Evolutionary conservation across 23 tunicate genomes (phyloP).

Genomic region (Clavelina lepadiformis): DNA sequence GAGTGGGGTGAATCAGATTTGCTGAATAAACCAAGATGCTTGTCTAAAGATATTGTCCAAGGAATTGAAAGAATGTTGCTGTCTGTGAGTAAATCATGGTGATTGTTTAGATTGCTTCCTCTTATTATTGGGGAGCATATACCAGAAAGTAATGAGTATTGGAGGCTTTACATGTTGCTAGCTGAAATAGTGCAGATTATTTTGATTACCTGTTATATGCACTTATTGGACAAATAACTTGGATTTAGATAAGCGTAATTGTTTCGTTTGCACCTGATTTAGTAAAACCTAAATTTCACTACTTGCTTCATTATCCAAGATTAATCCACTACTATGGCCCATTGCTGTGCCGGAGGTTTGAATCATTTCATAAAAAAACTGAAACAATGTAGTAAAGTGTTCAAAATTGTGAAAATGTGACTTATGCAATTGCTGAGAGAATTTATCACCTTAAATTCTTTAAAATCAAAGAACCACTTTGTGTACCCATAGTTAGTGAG

Average conservation of each 20-base stretch:
- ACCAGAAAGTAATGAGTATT: conserved; percentile 2
- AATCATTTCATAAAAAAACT: conserved; percentile 30
- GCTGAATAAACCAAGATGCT: conserved; percentile 29
- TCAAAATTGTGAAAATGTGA: conserved; percentile 17
- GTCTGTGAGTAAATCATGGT: conserved; percentile 36
- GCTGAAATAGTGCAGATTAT: conserved; percentile 28
- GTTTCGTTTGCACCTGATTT: not conserved
- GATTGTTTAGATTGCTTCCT: conserved; percentile 29
- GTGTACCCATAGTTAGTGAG: too few relatives aligned
- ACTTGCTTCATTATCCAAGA: conserved; percentile 17
- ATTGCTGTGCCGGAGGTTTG: conserved; percentile 29
- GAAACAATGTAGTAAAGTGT: conserved; percentile 6
- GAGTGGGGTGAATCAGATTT: conserved; percentile 17
- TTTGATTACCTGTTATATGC: too few relatives aligned
- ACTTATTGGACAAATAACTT: too few relatives aligned
- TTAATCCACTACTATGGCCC: conserved; percentile 18
- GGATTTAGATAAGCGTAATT: too few relatives aligned
- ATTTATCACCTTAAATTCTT: too few relatives aligned
- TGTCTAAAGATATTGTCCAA: conserved; percentile 18
- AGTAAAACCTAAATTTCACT: conserved; percentile 24
- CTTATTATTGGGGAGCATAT: conserved; percentile 29
- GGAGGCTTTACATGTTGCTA: conserved; percentile 25
- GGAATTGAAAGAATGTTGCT: conserved; percentile 10
- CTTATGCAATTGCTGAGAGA: conserved; percentile 1
- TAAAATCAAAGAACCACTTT: too few relatives aligned